phyloP scores from a whole-genome alignment of 2,888 invertebrate species.

The Meloe dianella region DNA sequence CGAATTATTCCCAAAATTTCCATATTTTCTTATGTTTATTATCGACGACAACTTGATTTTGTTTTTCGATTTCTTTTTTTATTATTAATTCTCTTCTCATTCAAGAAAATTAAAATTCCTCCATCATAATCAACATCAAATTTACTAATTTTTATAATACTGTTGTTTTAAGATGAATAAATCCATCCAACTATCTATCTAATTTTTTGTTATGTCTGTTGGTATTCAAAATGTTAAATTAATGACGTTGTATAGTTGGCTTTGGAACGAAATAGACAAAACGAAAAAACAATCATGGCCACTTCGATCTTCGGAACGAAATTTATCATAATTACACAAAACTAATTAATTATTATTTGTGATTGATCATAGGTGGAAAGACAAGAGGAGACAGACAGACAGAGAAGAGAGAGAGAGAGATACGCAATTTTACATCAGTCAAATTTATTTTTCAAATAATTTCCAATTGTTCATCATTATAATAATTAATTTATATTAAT shows the following conservation, averaged over 20 bases:
- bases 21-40: neutral
- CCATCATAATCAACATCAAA: neutral
- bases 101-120: neutral
- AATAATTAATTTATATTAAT: conserved; percentile 1
- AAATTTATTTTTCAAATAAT: conserved; percentile 45
- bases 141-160: too few relatives aligned
- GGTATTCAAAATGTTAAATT: neutral
- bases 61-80: too few relatives aligned
- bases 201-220: neutral
- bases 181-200: neutral
- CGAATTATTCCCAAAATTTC: neutral
- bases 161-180: neutral
- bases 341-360: too few relatives aligned
- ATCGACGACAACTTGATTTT: neutral
- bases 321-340: too few relatives aligned
- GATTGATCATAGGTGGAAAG: neutral
- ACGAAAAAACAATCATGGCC: too few relatives aligned
- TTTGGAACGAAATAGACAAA: neutral
- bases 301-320: too few relatives aligned
- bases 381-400: neutral
- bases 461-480: conserved; percentile 28
- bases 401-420: neutral
- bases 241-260: neutral
- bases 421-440: conserved; percentile 37
- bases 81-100: neutral